Base-by-base conservation (phyloP, 2,888 invertebrate genomes). In the Drosophila acutilabella region DNA sequence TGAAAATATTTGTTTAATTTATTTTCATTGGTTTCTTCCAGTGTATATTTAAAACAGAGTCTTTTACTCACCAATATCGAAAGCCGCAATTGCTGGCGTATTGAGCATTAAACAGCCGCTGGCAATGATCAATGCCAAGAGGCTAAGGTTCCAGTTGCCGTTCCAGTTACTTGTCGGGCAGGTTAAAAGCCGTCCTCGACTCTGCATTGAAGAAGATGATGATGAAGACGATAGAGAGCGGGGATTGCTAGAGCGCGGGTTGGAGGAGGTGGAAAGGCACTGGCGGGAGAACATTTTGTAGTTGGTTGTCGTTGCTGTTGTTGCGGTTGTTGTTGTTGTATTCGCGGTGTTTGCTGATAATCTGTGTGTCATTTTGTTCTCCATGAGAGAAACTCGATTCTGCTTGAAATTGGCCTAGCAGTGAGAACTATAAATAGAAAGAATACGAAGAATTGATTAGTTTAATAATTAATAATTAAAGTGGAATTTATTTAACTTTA, bases 21-120 rank as follows among this genome's bases (percentile, higher is more conserved):
- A 23, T 6, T 23, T 23, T 0, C 23, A 0, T 0, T 4, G 5
- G 4, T 23, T 23, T 23, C 6, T 23, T 23, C 6, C 13, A 64
- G 64, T 64, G 64, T 50, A 56, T 40, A 54, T 54, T 44, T 54
- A 38, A 56, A 53, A 58, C 38, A 18, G 40, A 47, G 20, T 47
- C 52, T 47, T 54, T 18, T 41, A 83, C 91, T 91, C 71, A 91
- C 91, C 91, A 78, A 91, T 90, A 78, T 91, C 91, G 80, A 91
- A 91, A 61, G 88, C 90, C 54, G 84, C 73, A 71, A 71, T 79
- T 61, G 74, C 69, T 74, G 88, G 80, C 69, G 83, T 71, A 69
- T 81, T 86, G 81, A 89, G 85, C 79, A 90, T 79, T 75, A 88
- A 65, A 65, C 72, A 77, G 72, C 72, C 80, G 72, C 81, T 83